Base-by-base conservation (phyloP, 2,888 invertebrate genomes). In the Drosophila atripex region DNA sequence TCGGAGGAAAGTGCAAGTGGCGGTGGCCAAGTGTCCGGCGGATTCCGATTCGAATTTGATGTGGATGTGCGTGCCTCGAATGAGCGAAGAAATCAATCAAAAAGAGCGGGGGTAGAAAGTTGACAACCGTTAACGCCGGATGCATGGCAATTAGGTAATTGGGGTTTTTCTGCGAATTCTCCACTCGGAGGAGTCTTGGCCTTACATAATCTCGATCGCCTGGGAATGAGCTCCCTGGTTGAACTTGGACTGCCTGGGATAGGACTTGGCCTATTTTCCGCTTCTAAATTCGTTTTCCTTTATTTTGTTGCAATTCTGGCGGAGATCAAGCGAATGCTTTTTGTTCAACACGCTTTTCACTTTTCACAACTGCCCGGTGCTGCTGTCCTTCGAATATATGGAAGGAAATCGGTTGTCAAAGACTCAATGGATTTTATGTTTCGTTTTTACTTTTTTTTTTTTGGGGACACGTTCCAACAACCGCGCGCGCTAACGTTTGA, bases 401-500 rank as follows among this genome's bases (percentile, higher is more conserved):
- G 30, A 21, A 57, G 57, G 57, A 52, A 41, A 51, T 25, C 14
- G 12, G 18, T 39, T 41, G 80, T 61, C 74, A 64, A 35, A 38
- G 52, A 57, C 55, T 47, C 61, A 14, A 39, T 51, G 21, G 28
- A 23, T 43, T 56, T 45, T 38, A 38, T 32, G 54, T 35, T 41
- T 23, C 35, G 14, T 49, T 52, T 28, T 43, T 11, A 12, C 21
- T 21, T 18, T 9, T 41, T 49, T 18, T 46, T 18, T 46, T 39
- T 52, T 16, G 12, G 60, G 32, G 47, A 39, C 18, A 70, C 28
- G 56, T 16, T 46, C 18, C 55, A 53, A 43, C 75, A 77, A 90
- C 89, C 86, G 88, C 80, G 88, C 89, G 78, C 87, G 76, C 77
- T 80, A 85, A 80, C 89, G 89, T 83, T 79, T 89, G 73, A 80